phyloP scores from a whole-genome alignment of 1,140 invertebrate genomes.

The Goniozus legneri region DNA sequence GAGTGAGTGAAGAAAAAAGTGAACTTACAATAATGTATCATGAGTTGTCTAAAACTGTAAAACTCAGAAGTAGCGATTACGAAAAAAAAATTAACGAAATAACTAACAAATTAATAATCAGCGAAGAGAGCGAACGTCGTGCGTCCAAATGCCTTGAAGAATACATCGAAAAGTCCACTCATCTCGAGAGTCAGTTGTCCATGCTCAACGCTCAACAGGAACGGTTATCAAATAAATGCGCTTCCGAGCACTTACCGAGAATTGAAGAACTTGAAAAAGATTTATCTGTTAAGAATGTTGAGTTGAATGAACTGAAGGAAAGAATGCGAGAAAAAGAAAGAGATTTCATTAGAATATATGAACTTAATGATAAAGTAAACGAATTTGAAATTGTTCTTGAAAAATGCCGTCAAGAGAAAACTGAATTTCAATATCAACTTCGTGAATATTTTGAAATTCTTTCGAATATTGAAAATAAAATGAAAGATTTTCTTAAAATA shows the following conservation, averaged over 20 bases:
- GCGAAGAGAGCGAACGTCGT: slow-evolving; percentile 21
- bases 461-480: slow-evolving; percentile 25
- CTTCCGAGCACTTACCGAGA: slow-evolving; percentile 23
- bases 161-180: slow-evolving; percentile 23
- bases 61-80: slow-evolving; percentile 18
- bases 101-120: slow-evolving; percentile 22
- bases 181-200: slow-evolving; percentile 26
- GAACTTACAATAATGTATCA: slow-evolving; percentile 17
- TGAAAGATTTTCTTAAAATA: slow-evolving; percentile 22
- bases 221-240: slow-evolving; percentile 17
- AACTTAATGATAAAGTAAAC: slow-evolving; percentile 27
- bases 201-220: slow-evolving; percentile 21
- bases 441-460: slow-evolving; percentile 20
- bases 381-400: slow-evolving; percentile 23
- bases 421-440: slow-evolving; percentile 17
- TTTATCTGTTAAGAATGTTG: slow-evolving; percentile 17
- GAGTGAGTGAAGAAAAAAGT: slow-evolving; percentile 17
- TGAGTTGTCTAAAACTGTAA: slow-evolving; percentile 9
- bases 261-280: slow-evolving; percentile 31
- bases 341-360: slow-evolving; percentile 15
- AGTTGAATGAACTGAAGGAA: slow-evolving; percentile 18
- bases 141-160: slow-evolving; percentile 21
- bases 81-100: slow-evolving; percentile 23
- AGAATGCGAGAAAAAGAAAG: slow-evolving; percentile 18
- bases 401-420: slow-evolving; percentile 22